Percentiles rank a stretch among this genome's conserved stretches.
phyloP scores from a whole-genome alignment of 2,113 vertebrate genomes.

The Corapipo altera region DNA sequence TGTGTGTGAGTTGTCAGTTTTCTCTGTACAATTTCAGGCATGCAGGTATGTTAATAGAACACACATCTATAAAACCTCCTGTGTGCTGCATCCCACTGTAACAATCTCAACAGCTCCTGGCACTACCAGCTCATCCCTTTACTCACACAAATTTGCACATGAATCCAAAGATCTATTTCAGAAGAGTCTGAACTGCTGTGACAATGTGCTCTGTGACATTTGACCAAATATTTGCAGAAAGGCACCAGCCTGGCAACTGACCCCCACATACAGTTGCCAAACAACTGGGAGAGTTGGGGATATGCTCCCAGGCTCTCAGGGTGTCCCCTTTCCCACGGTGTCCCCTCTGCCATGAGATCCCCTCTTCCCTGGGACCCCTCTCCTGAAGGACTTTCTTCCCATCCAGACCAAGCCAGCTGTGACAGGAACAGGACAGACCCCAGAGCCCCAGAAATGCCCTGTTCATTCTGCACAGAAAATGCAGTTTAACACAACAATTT shows the following conservation, averaged over 20 bases:
- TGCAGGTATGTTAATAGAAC: neutral
- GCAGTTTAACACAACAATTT: neutral
- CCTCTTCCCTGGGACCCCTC: too few species aligned
- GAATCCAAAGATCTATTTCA: neutral
- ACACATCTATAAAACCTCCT: neutral
- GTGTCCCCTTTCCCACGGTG: too few species aligned
- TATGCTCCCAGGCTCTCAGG: neutral
- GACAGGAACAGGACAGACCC: neutral
- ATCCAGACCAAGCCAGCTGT: neutral
- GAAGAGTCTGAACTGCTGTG: neutral
- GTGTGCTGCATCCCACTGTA: neutral
- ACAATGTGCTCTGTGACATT: neutral
- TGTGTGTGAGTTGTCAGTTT: neutral
- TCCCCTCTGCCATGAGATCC: neutral
- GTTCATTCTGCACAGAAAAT: neutral
- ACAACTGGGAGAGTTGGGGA: neutral
- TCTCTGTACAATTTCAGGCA: neutral
- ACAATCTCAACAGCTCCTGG: neutral
- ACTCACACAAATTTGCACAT: neutral
- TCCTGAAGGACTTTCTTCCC: neutral
- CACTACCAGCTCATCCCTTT: neutral
- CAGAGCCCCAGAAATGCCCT: neutral
- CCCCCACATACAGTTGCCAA: neutral
- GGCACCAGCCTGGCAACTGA: neutral
- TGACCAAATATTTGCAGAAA: neutral